phyloP scores from a whole-genome alignment of 2,888 invertebrate genomes.

The Lumbricus terrestris region DNA sequence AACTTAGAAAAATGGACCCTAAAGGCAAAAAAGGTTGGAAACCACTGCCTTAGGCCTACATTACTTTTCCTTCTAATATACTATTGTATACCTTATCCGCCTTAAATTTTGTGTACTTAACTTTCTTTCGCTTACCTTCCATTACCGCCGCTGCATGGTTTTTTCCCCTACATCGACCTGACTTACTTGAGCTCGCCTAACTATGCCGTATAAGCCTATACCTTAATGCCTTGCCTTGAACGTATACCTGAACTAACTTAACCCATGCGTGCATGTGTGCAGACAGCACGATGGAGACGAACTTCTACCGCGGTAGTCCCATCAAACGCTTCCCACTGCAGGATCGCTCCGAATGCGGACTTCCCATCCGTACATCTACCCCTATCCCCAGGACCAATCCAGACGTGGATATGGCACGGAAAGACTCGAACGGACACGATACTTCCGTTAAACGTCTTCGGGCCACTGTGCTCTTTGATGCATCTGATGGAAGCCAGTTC shows the following conservation, averaged over 20 bases:
- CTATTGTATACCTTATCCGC: not conserved
- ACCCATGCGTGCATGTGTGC: not conserved
- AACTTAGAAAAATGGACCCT: no score
- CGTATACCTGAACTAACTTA: not conserved
- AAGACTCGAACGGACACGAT: not conserved
- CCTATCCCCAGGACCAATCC: not conserved
- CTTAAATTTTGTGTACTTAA: not conserved
- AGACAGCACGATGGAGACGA: conserved; percentile 3
- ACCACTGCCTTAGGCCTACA: not conserved
- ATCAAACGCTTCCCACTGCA: not conserved
- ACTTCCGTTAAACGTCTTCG: conserved; percentile 10
- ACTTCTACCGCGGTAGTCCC: not conserved
- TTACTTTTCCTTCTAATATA: not conserved
- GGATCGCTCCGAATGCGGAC: not conserved
- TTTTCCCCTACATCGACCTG: no score
- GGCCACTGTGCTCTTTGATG: conserved; percentile 23
- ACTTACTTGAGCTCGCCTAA: no score
- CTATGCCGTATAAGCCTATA: not conserved
- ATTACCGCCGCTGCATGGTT: no score
- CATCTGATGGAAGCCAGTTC: conserved; percentile 17
- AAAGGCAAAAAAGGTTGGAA: no score
- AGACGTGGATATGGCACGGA: not conserved
- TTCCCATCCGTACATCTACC: not conserved
- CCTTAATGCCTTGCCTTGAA: not conserved
- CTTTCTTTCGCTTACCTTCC: not conserved